A percentile compares a stretch with the other conserved stretches of the same genome.
Conservation (phyloP, 2,888 invertebrate genomes). For the Invenusta paracnida region DNA sequence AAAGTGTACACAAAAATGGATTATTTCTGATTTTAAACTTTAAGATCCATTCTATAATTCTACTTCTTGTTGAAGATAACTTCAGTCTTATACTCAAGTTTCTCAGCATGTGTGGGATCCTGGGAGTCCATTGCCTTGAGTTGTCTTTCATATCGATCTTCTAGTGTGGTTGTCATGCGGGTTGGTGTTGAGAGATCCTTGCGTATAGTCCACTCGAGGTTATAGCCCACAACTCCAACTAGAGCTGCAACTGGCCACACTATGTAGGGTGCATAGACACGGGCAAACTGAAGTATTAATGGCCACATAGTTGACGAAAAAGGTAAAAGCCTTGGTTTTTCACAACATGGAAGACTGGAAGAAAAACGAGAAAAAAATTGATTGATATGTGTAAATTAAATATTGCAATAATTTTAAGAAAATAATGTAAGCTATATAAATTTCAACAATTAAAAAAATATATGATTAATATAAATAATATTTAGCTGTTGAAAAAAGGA, state of each 20-base stretch:
- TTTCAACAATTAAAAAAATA: too few species aligned
- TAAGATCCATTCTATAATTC: too few species aligned
- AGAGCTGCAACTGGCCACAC: constrained; percentile 77
- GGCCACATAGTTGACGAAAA: constrained; percentile 73
- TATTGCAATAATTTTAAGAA: too few species aligned
- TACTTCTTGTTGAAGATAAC: constrained; percentile 63
- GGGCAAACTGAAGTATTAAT: constrained; percentile 66
- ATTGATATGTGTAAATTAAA: too few species aligned
- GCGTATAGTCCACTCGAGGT: constrained; percentile 67
- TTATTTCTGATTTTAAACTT: too few species aligned
- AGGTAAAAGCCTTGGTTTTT: too few species aligned
- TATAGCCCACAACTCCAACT: constrained; percentile 79
- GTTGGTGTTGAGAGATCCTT: constrained; percentile 62
- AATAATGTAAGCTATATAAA: too few species aligned
- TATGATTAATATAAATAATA: too few species aligned
- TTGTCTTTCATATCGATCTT: constrained; percentile 68
- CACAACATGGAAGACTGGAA: too few species aligned
- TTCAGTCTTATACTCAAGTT: constrained; percentile 66
- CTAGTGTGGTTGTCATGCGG: constrained; percentile 68
- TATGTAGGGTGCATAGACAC: constrained; percentile 73
- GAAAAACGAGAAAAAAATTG: too few species aligned
- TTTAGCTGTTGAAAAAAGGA: too few species aligned
- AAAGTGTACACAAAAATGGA: too few species aligned
- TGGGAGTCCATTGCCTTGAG: constrained; percentile 63
- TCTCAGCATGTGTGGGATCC: constrained; percentile 67